These are phyloP conservation scores for Marronus borbonicus DNA, from an alignment of 2,888 invertebrate species.

Conservation along the genomic window DNA sequence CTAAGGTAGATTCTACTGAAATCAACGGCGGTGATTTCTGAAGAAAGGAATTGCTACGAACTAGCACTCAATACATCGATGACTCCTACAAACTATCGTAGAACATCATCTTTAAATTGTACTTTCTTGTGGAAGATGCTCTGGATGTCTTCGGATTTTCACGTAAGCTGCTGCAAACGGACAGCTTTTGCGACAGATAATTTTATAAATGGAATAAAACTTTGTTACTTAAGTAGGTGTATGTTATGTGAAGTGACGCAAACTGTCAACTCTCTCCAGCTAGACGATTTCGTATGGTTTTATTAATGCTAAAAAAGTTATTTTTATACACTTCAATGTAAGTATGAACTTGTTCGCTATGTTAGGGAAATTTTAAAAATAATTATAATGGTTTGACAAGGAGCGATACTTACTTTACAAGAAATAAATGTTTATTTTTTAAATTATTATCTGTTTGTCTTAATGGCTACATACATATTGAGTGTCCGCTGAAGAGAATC, in stretches of 20 bases:
- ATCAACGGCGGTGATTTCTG: too few relatives aligned
- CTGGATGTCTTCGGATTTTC: background rate
- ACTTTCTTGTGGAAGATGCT: background rate
- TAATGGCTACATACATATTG: too few relatives aligned
- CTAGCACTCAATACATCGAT: too few relatives aligned
- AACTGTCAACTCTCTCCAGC: background rate
- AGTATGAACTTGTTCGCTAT: too few relatives aligned
- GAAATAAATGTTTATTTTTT: too few relatives aligned
- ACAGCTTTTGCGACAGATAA: background rate
- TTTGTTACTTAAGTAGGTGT: background rate
- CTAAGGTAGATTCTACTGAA: too few relatives aligned
- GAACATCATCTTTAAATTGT: background rate
- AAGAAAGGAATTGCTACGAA: too few relatives aligned
- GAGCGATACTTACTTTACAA: too few relatives aligned
- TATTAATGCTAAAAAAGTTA: background rate
- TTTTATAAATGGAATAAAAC: conserved; percentile 8
- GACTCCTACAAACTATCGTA: background rate
- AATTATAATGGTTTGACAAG: too few relatives aligned
- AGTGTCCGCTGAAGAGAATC: too few relatives aligned
- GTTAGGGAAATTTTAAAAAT: too few relatives aligned
- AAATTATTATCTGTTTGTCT: too few relatives aligned
- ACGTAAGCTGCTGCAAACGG: background rate
- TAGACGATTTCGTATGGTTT: background rate
- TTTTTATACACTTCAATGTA: background rate
- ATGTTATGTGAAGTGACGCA: background rate